A percentile compares a stretch with the other conserved stretches of the same genome.
Evolutionary conservation across 2,888 invertebrate species (phyloP).

Genomic region (Pandemis corylana): DNA sequence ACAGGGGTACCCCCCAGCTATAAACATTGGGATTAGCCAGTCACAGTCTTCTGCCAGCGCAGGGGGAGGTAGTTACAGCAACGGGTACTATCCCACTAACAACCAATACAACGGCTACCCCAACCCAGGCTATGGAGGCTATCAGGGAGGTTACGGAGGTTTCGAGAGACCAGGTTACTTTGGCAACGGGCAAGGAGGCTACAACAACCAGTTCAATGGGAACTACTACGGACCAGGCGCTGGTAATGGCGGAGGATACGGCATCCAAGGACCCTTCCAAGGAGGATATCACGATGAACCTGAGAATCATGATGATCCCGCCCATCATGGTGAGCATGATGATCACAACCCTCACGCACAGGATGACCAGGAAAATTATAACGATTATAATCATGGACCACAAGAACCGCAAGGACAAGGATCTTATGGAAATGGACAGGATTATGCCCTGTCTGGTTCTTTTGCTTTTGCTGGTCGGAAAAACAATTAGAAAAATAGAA

Average conservation of each 20-base stretch:
- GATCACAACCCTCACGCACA: conserved; percentile 34
- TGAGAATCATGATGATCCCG: conserved; percentile 47
- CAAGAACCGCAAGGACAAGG: conserved; percentile 20
- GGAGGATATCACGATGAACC: conserved; percentile 55
- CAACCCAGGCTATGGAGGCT: conserved; percentile 48
- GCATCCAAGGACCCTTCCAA: conserved; percentile 59
- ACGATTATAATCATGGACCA: conserved; percentile 12
- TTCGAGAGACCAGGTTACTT: conserved; percentile 59
- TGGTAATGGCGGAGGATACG: conserved; percentile 56
- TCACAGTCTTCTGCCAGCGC: conserved; percentile 74
- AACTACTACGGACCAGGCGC: conserved; percentile 65
- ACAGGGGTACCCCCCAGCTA: conserved; percentile 55
- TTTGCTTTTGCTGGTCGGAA: conserved; percentile 46
- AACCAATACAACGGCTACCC: conserved; percentile 59
- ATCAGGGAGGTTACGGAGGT: conserved; percentile 47
- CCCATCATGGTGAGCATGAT: conserved; percentile 13
- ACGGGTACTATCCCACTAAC: conserved; percentile 66
- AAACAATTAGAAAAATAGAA: conserved; percentile 26
- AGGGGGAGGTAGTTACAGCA: conserved; percentile 65
- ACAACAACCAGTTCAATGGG: conserved; percentile 76
- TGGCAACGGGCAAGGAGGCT: conserved; percentile 64
- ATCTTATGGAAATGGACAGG: conserved; percentile 34
- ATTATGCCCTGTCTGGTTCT: conserved; percentile 43
- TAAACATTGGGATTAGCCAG: conserved; percentile 79
- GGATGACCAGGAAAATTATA: conserved; percentile 29